Percentiles rank a stretch among this genome's conserved stretches.
phyloP scores from a whole-genome alignment of 1,140 invertebrate species.

The Sycophaga agraensis region DNA sequence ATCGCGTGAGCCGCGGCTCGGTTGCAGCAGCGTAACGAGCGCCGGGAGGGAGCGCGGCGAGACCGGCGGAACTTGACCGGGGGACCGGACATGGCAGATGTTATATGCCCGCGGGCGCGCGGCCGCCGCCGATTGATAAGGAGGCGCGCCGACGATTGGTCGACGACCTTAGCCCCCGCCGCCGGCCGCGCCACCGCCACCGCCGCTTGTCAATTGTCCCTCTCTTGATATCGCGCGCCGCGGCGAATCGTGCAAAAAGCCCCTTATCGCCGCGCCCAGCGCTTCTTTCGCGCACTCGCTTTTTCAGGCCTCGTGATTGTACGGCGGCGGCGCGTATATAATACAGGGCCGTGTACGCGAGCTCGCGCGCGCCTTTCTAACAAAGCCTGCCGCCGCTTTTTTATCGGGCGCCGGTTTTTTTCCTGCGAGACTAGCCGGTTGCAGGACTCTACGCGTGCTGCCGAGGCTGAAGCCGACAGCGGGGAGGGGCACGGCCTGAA shows the following conservation, averaged over 20 bases:
- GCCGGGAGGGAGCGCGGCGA: neutral
- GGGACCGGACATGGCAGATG: slow-evolving; percentile 19
- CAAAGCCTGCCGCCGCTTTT: no score
- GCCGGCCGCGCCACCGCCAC: no score
- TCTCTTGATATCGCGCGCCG: neutral
- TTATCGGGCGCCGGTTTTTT: no score
- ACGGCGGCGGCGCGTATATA: neutral
- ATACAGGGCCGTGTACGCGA: neutral
- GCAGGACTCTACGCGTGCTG: no score
- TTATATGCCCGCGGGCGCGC: slow-evolving; percentile 2
- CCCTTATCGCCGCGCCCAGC: neutral
- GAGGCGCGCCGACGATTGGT: slow-evolving; percentile 19
- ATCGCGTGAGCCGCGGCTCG: neutral
- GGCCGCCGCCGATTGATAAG: slow-evolving; percentile 8
- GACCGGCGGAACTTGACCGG: slow-evolving; percentile 3
- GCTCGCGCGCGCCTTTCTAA: no score
- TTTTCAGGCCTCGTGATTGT: no score
- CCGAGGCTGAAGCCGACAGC: no score
- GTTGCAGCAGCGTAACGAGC: neutral
- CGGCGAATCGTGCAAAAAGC: no score
- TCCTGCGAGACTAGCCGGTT: no score
- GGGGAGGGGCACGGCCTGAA: no score
- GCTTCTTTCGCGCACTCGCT: no score
- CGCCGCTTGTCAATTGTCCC: neutral
- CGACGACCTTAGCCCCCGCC: slow-evolving; percentile 24